Base-by-base conservation (phyloP, 2,797 vertebrate species). In the Microctenopoma lineatum region DNA sequence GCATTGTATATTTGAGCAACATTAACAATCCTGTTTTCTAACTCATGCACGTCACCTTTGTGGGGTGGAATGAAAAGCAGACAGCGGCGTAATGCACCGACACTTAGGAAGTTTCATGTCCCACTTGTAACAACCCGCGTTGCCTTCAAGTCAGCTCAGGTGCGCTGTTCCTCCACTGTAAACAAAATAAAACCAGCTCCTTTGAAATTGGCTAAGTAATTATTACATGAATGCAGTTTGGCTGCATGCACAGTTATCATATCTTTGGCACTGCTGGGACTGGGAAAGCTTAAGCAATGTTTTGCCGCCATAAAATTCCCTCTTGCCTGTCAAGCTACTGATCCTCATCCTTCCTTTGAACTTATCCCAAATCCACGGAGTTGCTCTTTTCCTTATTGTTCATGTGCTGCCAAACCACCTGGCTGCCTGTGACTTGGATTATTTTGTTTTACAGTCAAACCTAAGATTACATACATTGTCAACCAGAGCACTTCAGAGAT, bases 391-490 rank as follows among this genome's bases (percentile, higher is more conserved):
- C 41, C 52, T 62, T 29, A 60, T 60, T 80, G 45, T 75, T 51
- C 46, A 52, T 34, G 54, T 72, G 34, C 70, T 66, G 39, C 54
- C 39, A 71, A 76, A 67, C 44, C 73, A 65, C 27, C 60, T 67
- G 52, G 46, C 60, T 76, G 57, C 56, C 34, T 47, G 42, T 73
- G 55, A 9, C 82, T n/a, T 71, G 57, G 81, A 66, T 56, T 27
- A 70, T 57, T 85, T 25, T 76, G 60, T 67, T 71, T 84, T 82
- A 44, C 90, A 99, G 98, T 97, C 75, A 98, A 97, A 89, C 98
- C 98, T 66, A 97, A 95, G 87, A 99, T 99, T 92, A 99, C 97
- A 0, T 99, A 95, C 14, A 95, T 97, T 79, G 95, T 97, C 77
- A 98, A 98, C 90, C 95, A 96, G 91, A 97, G 95, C 0, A 93